Base-by-base conservation (phyloP, 2,113 vertebrate species). In the Corvus moneduloides region DNA sequence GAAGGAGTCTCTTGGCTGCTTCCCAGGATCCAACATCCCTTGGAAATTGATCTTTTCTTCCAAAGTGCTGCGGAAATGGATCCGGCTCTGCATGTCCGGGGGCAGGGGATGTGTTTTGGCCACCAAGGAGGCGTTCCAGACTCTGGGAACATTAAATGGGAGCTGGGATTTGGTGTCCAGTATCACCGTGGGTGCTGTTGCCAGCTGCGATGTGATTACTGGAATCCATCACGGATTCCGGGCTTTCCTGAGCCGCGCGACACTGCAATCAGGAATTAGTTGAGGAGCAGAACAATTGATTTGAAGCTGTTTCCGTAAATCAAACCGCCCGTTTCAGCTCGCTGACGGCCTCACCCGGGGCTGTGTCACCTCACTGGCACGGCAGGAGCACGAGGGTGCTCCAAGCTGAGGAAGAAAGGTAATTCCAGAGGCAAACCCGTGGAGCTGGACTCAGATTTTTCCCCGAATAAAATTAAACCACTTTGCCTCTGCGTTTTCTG, bases 1-100 rank as follows among this genome's bases (percentile, higher is more conserved):
- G 81, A n/a, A 89, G 80, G 78, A 88, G 82, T 27, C 59, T 95
- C 91, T 74, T 96, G 93, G 95, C 94, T 86, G 89, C 82, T 69
- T 87, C 89, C 93, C 95, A 96, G 71, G 78, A 59, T 83, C 66
- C 35, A 73, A 67, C 13, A 83, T 69, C 90, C 78, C 68, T 85
- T 61, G 69, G 37, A 87, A 90, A 91, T 22, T 2, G 64, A 76
- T 91, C 58, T 62, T 84, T 64, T 58, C 92, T 83, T 58, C 74
- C 83, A 10, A 84, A 93, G 49, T 27, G 19, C 46, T 43, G 71
- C 13, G 20, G 74, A 49, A 95, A 71, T 1, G 0, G 16, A 16
- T 4, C 39, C 0, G 1, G 58, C 48, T 44, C 16, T 6, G 77
- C 13, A 13, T 6, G 4, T 55, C 67, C 9, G 0, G 76, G 78